Evolutionary conservation across 2,113 vertebrate genomes (phyloP).

Genomic region (Scatophagus argus): DNA sequence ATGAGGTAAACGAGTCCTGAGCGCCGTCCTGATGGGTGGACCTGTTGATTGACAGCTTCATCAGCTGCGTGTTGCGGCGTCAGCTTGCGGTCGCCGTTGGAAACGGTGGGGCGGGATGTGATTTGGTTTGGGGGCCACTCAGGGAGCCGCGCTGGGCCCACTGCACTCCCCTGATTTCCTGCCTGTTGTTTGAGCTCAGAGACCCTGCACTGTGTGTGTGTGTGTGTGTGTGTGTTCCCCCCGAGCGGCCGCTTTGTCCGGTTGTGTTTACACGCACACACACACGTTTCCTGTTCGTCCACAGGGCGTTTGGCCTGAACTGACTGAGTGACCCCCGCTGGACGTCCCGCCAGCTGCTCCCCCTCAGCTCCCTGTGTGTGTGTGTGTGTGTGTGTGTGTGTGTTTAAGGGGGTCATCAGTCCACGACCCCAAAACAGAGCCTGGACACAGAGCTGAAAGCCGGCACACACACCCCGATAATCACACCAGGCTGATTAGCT

Average conservation of each 20-base stretch:
- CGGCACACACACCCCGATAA: conserved; percentile 47
- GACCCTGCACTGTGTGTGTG: conserved; percentile 29
- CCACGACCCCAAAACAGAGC: conserved; percentile 34
- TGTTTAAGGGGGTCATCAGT: conserved; percentile 31
- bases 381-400: conserved; percentile 37
- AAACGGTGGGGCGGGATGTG: conserved; percentile 43
- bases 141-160: conserved; percentile 35
- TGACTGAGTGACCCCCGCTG: conserved; percentile 65
- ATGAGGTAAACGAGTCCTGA: not conserved
- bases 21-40: not conserved
- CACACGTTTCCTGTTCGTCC: conserved; percentile 87
- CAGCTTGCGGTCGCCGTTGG: conserved; percentile 35
- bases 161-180: conserved; percentile 62
- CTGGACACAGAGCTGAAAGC: conserved; percentile 27
- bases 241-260: conserved; percentile 87
- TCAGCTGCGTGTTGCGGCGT: conserved; percentile 28
- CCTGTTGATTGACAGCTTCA: conserved; percentile 67
- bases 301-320: conserved; percentile 68
- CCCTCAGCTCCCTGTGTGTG: conserved; percentile 72
- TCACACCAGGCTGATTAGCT: conserved; percentile 46
- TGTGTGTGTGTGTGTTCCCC: conserved; percentile 77
- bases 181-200: conserved; percentile 62
- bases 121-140: conserved; percentile 52
- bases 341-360: conserved; percentile 88
- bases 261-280: conserved; percentile 86